These are phyloP conservation scores for Scaptomyza polygonia DNA, from an alignment of 2,888 invertebrate genomes.

Conservation along the genomic window DNA sequence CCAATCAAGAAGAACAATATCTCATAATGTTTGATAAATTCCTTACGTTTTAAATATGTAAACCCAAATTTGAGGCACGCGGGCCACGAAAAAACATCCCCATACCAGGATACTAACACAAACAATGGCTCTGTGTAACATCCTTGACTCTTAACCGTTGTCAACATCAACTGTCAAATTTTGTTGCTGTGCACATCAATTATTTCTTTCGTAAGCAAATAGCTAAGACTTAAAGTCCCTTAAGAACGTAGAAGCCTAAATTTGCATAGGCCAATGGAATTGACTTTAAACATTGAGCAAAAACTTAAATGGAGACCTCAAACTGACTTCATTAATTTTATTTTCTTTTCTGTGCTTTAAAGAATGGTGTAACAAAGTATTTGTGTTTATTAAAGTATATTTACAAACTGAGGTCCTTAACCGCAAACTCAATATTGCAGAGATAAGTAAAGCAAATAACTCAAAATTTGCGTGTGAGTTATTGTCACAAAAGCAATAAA, in stretches of 20 bases:
- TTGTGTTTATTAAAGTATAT: background rate
- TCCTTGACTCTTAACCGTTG: slow-evolving; percentile 41
- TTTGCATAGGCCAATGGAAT: background rate
- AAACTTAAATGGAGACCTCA: no score
- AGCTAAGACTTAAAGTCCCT: slow-evolving; percentile 1
- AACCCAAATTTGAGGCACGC: no score
- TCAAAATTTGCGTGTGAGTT: slow-evolving; percentile 61
- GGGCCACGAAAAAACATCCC: no score
- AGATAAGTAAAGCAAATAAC: slow-evolving; percentile 27
- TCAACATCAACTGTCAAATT: slow-evolving; percentile 50
- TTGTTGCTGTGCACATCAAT: slow-evolving; percentile 10
- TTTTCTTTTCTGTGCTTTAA: no score
- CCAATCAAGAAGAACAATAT: no score
- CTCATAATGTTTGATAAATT: no score
- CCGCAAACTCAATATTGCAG: slow-evolving; percentile 7
- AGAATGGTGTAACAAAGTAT: background rate
- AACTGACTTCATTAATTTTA: no score
- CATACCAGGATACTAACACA: slow-evolving; percentile 6
- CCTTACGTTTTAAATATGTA: no score
- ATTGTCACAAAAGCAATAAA: slow-evolving; percentile 54
- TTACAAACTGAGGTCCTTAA: background rate
- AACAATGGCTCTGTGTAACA: slow-evolving; percentile 9
- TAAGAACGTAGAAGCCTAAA: background rate
- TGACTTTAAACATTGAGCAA: background rate
- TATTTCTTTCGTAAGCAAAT: slow-evolving; percentile 16